Evolutionary conservation across 1,140 invertebrate species (phyloP), one percentile per base, ranked within the genome.

Genomic region (Onthophagus taurus): DNA sequence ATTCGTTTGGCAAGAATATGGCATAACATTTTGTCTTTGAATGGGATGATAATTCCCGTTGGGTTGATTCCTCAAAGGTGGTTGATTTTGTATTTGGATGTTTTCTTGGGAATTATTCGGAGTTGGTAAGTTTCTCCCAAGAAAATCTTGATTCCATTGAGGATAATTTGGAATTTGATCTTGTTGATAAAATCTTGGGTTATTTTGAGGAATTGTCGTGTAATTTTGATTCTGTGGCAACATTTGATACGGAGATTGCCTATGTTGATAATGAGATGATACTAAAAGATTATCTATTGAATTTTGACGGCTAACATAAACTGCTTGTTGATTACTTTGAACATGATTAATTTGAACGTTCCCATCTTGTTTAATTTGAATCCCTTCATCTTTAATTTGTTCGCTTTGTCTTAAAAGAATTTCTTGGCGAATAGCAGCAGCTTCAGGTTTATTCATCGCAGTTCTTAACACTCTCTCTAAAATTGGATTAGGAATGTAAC

Each of bases 401-500:
- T 72, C 69, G 4, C 65, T 67, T 39, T 71, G 66, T 23, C 70
- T 61, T 6, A 72, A 56, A 35, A 63, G 60, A 3, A 73, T 70
- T 53, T 73, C 72, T 19, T 71, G 66, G 5, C 68, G 43, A 3
- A 70, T 67, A 37, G 59, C 73, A 30, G 68, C 76, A 38, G 72
- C 74, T 63, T 81, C 77, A 3, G 78, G 70, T 63, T 83, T 83
- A 51, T 83, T 81, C 61, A 84, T 75, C 0, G 86, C 85, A 0
- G 85, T 86, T 41, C 85, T 73, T 3, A 92, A 63, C 0, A 93
- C 88, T 47, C 87, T 69, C 62, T 92, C 87, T 45, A 92, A 64
- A 50, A 93, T 89, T 9, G 89, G 89, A 69, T 92, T 92, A 0
- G 89, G 88, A 58, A 91, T 87, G 53, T 89, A 89, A 53, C 83